Evolutionary conservation across 2,888 invertebrate species (phyloP).

Genomic region (Drosophila paranaensis): DNA sequence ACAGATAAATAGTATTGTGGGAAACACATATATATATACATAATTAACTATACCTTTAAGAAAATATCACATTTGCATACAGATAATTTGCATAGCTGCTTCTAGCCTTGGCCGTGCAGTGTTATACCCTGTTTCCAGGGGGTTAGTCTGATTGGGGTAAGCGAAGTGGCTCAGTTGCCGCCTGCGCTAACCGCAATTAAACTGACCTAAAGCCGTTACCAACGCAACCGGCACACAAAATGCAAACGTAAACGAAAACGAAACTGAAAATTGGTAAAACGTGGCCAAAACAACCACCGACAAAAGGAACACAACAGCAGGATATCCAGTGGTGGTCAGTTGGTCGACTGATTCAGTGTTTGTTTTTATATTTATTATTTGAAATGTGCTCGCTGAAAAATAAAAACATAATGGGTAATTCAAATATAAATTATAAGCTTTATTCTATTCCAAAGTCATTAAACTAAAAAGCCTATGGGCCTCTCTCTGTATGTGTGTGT

Average conservation of each 20-base stretch:
- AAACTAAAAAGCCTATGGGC: constrained; percentile 38
- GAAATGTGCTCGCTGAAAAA: constrained; percentile 35
- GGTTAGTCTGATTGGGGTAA: constrained; percentile 60
- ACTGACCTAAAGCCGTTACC: constrained; percentile 75
- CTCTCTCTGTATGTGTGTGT: constrained; percentile 20
- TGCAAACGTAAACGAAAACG: constrained; percentile 48
- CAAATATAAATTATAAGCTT: constrained; percentile 39
- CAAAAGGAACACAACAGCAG: constrained; percentile 26
- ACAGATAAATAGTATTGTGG: neutral
- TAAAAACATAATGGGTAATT: constrained; percentile 51
- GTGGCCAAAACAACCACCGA: constrained; percentile 70
- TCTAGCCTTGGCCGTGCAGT: neutral
- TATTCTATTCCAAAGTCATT: constrained; percentile 39
- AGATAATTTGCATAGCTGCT: neutral
- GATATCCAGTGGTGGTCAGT: constrained; percentile 53
- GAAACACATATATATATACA: no score
- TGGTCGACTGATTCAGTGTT: constrained; percentile 15
- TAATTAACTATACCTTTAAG: no score
- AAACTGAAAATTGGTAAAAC: constrained; percentile 46
- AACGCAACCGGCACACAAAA: constrained; percentile 37
- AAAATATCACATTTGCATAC: neutral
- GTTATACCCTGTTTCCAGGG: neutral
- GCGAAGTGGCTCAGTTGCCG: constrained; percentile 63
- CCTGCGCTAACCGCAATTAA: constrained; percentile 70
- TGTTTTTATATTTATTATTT: constrained; percentile 1